Conservation (phyloP, 2,797 vertebrate genomes). For the Calcarius lapponicus region DNA sequence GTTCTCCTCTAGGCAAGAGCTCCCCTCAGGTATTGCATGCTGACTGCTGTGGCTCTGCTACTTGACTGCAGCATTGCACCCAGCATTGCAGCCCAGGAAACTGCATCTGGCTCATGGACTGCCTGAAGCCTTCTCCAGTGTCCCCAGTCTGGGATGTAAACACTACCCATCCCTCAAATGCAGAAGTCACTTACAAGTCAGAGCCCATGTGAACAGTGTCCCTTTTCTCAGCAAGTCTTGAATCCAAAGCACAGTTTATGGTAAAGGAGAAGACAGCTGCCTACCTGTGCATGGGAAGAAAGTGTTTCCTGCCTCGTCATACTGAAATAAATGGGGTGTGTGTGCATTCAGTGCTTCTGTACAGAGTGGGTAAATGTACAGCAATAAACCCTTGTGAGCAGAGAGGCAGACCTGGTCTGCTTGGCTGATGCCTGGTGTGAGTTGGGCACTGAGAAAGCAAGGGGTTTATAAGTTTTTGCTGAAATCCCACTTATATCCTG, state of each 20-base stretch:
- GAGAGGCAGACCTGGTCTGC: not conserved
- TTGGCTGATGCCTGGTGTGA: accelerated
- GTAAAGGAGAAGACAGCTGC: not conserved
- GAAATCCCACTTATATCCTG: not conserved
- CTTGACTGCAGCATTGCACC: too few relatives aligned
- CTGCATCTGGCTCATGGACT: not conserved
- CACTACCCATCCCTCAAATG: not conserved
- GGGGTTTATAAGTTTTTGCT: not conserved
- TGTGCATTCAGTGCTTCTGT: not conserved
- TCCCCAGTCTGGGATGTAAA: not conserved
- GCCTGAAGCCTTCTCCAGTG: not conserved
- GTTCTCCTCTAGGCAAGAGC: not conserved
- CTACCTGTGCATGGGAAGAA: not conserved
- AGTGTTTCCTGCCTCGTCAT: not conserved
- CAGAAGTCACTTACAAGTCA: not conserved
- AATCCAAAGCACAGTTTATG: not conserved
- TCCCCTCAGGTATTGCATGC: not conserved
- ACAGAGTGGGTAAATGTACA: not conserved
- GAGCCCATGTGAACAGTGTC: not conserved
- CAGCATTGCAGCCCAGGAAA: not conserved
- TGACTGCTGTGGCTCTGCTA: not conserved
- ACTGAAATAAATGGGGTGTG: not conserved
- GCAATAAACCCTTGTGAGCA: not conserved
- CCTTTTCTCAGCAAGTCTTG: not conserved
- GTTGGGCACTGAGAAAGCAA: not conserved